Evolutionary conservation across 2,113 vertebrate genomes (phyloP).

Genomic region (Tachysurus vachellii): DNA sequence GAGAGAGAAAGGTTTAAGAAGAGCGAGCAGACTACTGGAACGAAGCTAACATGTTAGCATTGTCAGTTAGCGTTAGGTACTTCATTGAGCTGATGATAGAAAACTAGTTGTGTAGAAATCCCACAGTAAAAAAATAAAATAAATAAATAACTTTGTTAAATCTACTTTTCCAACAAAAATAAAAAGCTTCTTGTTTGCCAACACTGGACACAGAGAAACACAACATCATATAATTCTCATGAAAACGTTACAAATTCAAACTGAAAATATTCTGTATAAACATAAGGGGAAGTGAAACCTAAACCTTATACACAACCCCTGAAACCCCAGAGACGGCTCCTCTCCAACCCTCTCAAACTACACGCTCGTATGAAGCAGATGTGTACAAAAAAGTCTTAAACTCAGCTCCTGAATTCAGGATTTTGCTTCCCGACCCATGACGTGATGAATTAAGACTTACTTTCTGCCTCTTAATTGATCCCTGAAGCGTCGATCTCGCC

Average conservation of each 20-base stretch:
- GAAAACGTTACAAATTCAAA: not conserved
- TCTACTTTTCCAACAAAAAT: not conserved
- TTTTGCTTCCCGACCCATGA: not conserved
- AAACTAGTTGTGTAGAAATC: not conserved
- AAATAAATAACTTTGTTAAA: not conserved
- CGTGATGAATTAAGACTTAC: constrained; percentile 61
- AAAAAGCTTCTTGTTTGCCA: not conserved
- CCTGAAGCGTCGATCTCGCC: constrained; percentile 56
- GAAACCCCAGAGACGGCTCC: not conserved
- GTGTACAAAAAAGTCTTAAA: not conserved
- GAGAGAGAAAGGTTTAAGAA: not conserved
- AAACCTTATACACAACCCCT: not conserved
- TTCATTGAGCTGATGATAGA: not conserved
- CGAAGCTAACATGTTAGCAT: not conserved
- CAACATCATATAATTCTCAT: not conserved
- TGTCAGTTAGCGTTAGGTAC: not conserved
- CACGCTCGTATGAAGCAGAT: not conserved
- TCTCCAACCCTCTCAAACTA: not conserved
- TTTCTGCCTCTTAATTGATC: constrained; percentile 40
- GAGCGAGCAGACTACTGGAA: not conserved
- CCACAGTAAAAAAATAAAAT: not conserved
- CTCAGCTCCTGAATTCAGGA: too few relatives aligned
- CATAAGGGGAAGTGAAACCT: constrained; percentile 47
- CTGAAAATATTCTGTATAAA: not conserved
- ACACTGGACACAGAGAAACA: not conserved